These are phyloP conservation scores for Azorinus chamasolen DNA, from an alignment of 2,888 invertebrate genomes.

Conservation along the genomic window DNA sequence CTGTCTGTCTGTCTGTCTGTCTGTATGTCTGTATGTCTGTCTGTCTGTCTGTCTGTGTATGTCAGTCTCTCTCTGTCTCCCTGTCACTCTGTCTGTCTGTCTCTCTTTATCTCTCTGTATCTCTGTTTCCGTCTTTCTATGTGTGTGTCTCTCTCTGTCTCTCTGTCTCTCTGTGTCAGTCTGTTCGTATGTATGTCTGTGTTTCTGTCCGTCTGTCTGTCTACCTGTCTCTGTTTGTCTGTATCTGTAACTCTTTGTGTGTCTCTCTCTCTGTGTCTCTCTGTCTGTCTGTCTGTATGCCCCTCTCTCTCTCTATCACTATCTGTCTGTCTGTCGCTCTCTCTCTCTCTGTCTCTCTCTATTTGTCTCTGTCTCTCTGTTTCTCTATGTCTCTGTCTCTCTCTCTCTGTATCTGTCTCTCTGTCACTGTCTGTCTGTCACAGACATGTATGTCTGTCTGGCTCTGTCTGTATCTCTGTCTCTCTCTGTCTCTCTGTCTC, in stretches of 20 bases:
- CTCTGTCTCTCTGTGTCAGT: background rate
- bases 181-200: background rate
- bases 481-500: no score
- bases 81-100: background rate
- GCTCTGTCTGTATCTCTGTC: no score
- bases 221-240: background rate
- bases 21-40: no score
- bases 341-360: no score
- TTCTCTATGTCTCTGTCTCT: no score
- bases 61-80: background rate
- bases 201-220: background rate
- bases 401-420: no score
- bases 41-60: background rate
- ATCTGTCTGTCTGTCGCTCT: no score
- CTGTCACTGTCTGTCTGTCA: slow-evolving; percentile 37
- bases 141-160: background rate
- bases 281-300: no score
- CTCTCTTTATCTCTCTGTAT: no score
- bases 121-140: background rate
- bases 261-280: slow-evolving; percentile 10
- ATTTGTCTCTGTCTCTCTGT: no score
- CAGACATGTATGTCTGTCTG: background rate
- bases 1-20: no score
- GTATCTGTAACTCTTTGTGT: background rate
- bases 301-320: no score